Percentiles rank a stretch among this genome's conserved stretches.
Conservation (phyloP, 2,113 vertebrate species). For the Catagonus wagneri region DNA sequence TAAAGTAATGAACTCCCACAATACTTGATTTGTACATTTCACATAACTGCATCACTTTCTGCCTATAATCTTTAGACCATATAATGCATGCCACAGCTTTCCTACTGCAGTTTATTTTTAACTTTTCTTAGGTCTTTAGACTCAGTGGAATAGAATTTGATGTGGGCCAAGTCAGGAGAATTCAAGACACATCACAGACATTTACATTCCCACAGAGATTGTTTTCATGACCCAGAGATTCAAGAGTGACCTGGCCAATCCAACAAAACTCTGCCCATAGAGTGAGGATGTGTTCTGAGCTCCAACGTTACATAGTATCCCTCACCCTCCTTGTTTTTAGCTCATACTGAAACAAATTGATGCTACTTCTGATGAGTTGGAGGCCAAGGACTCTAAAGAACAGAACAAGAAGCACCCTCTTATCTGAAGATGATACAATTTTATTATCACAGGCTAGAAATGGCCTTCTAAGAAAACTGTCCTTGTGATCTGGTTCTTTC, state of each 20-base stretch:
- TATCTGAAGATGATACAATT: constrained; percentile 34
- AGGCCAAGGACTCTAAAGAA: constrained; percentile 37
- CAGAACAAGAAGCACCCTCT: background rate
- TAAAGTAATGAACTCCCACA: background rate
- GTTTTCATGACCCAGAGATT: background rate
- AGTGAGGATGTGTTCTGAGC: background rate
- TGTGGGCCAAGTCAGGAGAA: background rate
- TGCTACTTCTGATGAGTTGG: background rate
- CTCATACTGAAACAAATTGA: background rate
- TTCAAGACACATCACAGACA: background rate
- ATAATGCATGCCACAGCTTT: background rate
- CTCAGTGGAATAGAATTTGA: background rate
- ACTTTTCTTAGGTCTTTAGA: constrained; percentile 14
- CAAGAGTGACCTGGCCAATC: background rate
- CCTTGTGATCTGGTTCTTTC: background rate
- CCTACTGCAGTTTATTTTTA: background rate
- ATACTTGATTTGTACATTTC: background rate
- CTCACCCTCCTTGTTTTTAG: background rate
- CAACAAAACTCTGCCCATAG: background rate
- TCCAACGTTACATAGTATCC: background rate
- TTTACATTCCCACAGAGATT: background rate
- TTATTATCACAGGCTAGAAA: constrained; percentile 6
- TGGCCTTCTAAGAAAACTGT: constrained; percentile 30
- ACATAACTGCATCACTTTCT: background rate
- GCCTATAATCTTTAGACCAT: background rate